Evolutionary conservation across 2,797 vertebrate species (phyloP).

Genomic region (Hafferia zeledoni): DNA sequence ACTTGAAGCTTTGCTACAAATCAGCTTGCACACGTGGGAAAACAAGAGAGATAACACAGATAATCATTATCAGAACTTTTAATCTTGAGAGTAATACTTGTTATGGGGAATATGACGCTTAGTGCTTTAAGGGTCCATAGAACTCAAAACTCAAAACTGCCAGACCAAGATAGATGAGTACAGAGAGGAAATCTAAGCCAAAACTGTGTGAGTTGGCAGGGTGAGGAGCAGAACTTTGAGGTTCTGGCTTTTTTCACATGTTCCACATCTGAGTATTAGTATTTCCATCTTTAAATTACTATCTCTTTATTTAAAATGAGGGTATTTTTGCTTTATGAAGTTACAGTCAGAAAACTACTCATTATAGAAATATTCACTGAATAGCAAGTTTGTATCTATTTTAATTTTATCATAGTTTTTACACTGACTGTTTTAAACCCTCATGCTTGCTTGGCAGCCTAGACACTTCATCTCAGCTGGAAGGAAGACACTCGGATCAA

Average conservation of each 20-base stretch:
- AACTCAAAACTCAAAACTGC: background rate
- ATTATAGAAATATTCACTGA: background rate
- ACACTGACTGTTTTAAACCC: background rate
- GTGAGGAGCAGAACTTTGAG: background rate
- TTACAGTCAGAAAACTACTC: background rate
- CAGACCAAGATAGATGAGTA: background rate
- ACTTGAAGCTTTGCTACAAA: background rate
- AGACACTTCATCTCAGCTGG: background rate
- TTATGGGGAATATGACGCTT: background rate
- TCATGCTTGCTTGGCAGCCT: background rate
- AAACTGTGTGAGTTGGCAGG: background rate
- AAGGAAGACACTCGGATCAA: background rate
- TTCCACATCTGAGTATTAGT: background rate
- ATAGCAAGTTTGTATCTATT: background rate
- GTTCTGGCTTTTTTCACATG: background rate
- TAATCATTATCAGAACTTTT: background rate
- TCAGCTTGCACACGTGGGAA: background rate
- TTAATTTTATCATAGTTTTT: background rate
- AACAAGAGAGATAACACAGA: background rate
- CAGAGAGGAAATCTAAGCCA: background rate
- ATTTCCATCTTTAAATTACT: background rate
- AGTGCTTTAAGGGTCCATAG: background rate
- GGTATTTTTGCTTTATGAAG: background rate
- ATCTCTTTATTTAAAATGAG: background rate
- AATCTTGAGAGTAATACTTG: background rate